These are phyloP conservation scores for Osmerus eperlanus DNA, from an alignment of 2,113 vertebrate species.

Conservation along the genomic window DNA sequence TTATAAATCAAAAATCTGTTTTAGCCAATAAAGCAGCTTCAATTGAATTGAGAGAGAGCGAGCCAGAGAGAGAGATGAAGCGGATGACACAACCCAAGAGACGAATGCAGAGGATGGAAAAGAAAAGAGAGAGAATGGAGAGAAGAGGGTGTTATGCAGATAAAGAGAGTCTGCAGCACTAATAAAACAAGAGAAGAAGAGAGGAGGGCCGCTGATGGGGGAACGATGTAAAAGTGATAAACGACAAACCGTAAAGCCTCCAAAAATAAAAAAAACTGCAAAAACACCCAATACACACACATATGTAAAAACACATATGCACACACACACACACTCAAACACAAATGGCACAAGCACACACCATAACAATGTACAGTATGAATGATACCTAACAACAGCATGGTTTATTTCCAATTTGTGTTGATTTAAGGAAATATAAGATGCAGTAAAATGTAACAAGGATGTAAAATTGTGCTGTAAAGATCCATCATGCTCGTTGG, in stretches of 20 bases:
- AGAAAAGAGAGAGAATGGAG: background rate
- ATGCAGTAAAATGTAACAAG: conserved; percentile 67
- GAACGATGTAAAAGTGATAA: conserved; percentile 59
- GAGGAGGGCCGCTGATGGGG: conserved; percentile 27
- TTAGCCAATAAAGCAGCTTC: too few species aligned
- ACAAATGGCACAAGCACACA: conserved; percentile 1
- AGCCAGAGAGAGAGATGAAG: too few species aligned
- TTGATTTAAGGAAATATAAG: conserved; percentile 69
- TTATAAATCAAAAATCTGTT: too few species aligned
- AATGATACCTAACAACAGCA: conserved; percentile 55
- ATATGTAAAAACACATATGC: background rate
- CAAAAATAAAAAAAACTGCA: conserved; percentile 29
- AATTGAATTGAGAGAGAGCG: too few species aligned
- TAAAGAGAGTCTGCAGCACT: conserved; percentile 32
- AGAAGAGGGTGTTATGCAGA: conserved; percentile 37
- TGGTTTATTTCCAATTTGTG: conserved; percentile 65
- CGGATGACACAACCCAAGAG: too few species aligned
- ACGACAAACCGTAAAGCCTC: conserved; percentile 53
- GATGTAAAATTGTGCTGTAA: conserved; percentile 58
- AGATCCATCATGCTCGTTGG: conserved; percentile 49
- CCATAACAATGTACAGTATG: conserved; percentile 36
- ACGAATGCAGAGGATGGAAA: background rate
- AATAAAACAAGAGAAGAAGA: conserved; percentile 44
- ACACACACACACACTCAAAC: background rate
- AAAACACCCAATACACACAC: background rate